A percentile compares a stretch with the other conserved stretches of the same genome.
These are phyloP conservation scores for Hyperoplus lanceolatus DNA, from an alignment of 2,797 vertebrate genomes.

Conservation along the genomic window DNA sequence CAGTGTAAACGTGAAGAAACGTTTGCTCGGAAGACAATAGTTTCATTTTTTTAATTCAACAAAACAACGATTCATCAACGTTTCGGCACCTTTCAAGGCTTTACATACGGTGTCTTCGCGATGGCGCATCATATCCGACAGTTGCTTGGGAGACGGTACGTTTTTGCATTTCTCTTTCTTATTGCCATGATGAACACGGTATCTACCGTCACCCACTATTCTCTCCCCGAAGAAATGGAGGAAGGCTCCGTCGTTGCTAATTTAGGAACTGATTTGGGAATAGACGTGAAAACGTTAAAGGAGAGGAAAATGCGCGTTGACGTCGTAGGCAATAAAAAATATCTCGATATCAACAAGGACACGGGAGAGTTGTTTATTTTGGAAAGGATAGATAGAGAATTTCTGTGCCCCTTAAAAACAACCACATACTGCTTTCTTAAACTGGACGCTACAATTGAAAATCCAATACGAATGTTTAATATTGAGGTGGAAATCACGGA, in stretches of 20 bases:
- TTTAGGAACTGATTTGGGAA: not conserved
- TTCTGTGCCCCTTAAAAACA: not conserved
- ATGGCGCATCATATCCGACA: not conserved
- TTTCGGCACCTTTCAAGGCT: not conserved
- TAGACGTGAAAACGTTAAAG: not conserved
- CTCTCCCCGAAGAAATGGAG: conserved; percentile 1
- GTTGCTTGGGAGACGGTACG: not conserved
- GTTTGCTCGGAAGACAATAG: not conserved
- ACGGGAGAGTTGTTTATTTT: not conserved
- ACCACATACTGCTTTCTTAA: not conserved
- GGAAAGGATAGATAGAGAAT: not conserved
- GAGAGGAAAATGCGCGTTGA: not conserved
- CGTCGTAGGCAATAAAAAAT: not conserved
- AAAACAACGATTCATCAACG: not conserved
- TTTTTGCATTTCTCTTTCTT: not conserved
- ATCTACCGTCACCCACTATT: not conserved
- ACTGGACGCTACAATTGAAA: conserved; percentile 1
- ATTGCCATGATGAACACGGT: not conserved
- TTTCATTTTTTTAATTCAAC: too few species aligned
- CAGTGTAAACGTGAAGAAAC: not conserved
- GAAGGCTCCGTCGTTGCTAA: conserved; percentile 5
- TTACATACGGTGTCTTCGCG: not conserved
- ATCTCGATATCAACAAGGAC: not conserved
- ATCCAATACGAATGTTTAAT: not conserved
- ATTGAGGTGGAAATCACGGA: conserved; percentile 2